These are phyloP conservation scores for Caenorhabditis imperialis DNA, from an alignment of 2,888 invertebrate genomes.

Conservation along the genomic window DNA sequence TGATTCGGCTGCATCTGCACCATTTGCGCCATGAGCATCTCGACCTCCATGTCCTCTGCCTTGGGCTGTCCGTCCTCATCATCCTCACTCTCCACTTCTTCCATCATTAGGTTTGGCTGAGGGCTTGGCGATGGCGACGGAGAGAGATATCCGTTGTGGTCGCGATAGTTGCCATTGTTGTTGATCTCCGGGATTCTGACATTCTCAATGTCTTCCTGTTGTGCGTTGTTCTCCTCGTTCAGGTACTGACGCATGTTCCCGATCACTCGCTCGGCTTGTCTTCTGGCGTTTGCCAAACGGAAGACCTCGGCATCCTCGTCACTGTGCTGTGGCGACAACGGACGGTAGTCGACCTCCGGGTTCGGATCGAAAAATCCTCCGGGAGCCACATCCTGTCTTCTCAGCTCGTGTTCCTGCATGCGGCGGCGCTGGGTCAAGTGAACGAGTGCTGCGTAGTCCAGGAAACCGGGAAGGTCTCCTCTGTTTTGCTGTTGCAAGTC, in stretches of 20 bases:
- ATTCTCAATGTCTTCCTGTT: not conserved
- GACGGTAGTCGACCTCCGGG: slow-evolving; percentile 1
- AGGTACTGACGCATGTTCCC: not conserved
- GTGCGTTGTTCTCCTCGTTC: not conserved
- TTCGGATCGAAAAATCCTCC: not conserved
- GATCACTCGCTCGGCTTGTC: not conserved
- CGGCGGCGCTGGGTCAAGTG: slow-evolving; percentile 9
- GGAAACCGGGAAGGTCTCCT: not conserved
- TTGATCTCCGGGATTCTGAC: slow-evolving; percentile 3
- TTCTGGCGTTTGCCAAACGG: not conserved
- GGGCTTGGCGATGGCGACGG: slow-evolving; percentile 24
- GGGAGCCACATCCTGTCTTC: not conserved
- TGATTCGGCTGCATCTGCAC: slow-evolving; percentile 16
- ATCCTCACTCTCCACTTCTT: not conserved
- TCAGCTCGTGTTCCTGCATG: not conserved
- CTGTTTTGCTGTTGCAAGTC: not conserved
- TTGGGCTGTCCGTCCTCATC: not conserved
- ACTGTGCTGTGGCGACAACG: slow-evolving; percentile 27
- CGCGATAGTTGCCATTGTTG: slow-evolving; percentile 22
- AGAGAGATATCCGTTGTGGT: slow-evolving; percentile 27
- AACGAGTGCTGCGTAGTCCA: not conserved
- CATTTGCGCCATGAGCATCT: slow-evolving; percentile 25
- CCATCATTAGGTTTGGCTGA: slow-evolving; percentile 4
- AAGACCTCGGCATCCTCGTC: slow-evolving; percentile 15
- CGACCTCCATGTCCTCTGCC: slow-evolving; percentile 9